Conservation (phyloP, 2,888 invertebrate genomes). For the Monochamus alternatus region DNA sequence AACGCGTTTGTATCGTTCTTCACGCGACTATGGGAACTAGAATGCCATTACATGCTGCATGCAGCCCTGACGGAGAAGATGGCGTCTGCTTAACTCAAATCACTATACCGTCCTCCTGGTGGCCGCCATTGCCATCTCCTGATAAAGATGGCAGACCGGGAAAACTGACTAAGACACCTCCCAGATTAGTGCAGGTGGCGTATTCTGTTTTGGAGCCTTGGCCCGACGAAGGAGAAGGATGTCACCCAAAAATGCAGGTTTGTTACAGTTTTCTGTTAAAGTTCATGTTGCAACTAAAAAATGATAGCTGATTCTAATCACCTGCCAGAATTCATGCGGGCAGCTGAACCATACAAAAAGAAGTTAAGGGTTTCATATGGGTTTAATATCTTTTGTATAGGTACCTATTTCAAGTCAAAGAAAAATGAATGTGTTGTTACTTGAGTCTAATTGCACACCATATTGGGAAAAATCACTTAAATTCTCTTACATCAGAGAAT, state of each 20-base stretch:
- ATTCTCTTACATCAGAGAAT: no score
- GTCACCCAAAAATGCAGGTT: conserved; percentile 82
- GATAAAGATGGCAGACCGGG: conserved; percentile 75
- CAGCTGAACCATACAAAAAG: no score
- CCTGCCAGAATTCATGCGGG: no score
- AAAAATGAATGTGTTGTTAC: no score
- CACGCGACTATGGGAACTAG: conserved; percentile 79
- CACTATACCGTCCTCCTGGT: conserved; percentile 93
- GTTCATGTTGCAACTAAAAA: no score
- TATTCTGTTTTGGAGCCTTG: conserved; percentile 92
- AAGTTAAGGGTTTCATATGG: no score
- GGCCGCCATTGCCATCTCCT: conserved; percentile 83
- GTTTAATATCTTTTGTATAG: no score
- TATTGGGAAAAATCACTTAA: no score
- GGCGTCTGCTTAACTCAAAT: conserved; percentile 91
- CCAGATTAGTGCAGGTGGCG: conserved; percentile 84
- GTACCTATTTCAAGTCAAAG: no score
- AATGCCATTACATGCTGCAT: conserved; percentile 86
- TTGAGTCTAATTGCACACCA: no score
- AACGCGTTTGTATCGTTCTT: conserved; percentile 83
- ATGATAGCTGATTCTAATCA: no score
- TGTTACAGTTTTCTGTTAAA: background rate
- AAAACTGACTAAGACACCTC: conserved; percentile 73
- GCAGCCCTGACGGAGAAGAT: conserved; percentile 93
- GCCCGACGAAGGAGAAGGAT: conserved; percentile 77